Percentiles rank a stretch among this genome's conserved stretches.
phyloP scores from a whole-genome alignment of 2,797 vertebrate species.

The Gymnothorax reevesii region DNA sequence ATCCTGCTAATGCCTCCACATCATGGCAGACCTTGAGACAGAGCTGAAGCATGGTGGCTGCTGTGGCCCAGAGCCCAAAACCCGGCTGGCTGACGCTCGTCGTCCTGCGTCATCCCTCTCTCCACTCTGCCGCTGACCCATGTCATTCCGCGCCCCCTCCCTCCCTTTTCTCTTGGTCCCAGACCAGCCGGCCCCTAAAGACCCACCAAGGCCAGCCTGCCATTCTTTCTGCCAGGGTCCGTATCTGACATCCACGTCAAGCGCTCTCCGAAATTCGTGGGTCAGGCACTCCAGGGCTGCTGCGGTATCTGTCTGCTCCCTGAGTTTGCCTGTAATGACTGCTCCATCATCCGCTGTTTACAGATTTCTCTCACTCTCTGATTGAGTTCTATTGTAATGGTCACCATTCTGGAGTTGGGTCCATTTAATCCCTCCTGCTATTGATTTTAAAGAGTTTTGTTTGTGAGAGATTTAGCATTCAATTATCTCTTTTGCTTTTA shows the following conservation, averaged over 20 bases:
- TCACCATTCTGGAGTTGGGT: background rate
- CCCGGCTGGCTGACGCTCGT: background rate
- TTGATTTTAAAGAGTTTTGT: background rate
- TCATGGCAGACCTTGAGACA: background rate
- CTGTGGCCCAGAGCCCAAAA: background rate
- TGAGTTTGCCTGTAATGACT: background rate
- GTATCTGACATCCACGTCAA: background rate
- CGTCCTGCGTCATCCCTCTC: conserved; percentile 1
- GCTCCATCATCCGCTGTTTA: background rate
- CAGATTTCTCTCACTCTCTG: background rate
- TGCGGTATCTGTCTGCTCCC: background rate
- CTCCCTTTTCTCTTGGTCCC: too few species aligned
- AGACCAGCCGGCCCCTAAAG: background rate
- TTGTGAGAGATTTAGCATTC: background rate
- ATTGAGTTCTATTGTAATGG: background rate
- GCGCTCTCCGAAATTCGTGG: background rate
- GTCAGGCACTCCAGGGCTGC: background rate
- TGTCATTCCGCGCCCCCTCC: background rate
- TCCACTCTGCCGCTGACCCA: background rate
- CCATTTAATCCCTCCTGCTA: background rate
- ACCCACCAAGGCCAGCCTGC: conserved; percentile 16
- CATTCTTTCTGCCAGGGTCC: background rate
- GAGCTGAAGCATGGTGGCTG: background rate
- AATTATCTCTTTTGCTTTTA: conserved; percentile 18
- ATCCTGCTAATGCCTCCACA: background rate